phyloP scores from a whole-genome alignment of 1,140 invertebrate species.

The Ericerus pela region DNA sequence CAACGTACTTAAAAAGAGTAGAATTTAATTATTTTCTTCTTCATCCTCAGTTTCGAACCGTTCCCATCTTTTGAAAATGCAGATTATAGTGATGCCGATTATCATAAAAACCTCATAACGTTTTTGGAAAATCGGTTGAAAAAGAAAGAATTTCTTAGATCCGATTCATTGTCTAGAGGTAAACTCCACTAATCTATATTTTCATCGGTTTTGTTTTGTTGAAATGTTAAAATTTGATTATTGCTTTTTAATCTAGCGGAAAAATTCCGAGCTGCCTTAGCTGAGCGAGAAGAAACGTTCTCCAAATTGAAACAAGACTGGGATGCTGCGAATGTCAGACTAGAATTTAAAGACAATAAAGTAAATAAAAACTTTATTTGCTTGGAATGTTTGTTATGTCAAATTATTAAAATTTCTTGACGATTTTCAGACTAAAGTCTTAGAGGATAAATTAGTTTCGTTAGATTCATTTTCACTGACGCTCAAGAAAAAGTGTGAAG shows the following conservation, averaged over 20 bases:
- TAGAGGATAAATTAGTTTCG: not conserved
- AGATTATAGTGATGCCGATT: too few species aligned
- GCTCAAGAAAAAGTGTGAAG: not conserved
- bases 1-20: too few species aligned
- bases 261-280: not conserved
- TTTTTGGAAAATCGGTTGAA: too few species aligned
- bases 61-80: too few species aligned
- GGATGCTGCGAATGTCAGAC: not conserved
- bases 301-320: not conserved
- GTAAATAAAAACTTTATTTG: not conserved
- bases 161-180: too few species aligned
- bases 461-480: not conserved
- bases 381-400: not conserved
- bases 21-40: too few species aligned
- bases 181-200: too few species aligned
- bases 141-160: too few species aligned
- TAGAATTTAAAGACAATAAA: not conserved
- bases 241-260: not conserved
- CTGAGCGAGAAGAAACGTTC: not conserved
- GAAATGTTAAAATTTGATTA: too few species aligned
- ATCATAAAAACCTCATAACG: too few species aligned
- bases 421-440: not conserved
- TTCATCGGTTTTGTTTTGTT: too few species aligned
- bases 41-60: too few species aligned
- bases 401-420: not conserved